These are phyloP conservation scores for Sebastes matsubarae DNA, from an alignment of 2,797 vertebrate genomes.

Conservation along the genomic window DNA sequence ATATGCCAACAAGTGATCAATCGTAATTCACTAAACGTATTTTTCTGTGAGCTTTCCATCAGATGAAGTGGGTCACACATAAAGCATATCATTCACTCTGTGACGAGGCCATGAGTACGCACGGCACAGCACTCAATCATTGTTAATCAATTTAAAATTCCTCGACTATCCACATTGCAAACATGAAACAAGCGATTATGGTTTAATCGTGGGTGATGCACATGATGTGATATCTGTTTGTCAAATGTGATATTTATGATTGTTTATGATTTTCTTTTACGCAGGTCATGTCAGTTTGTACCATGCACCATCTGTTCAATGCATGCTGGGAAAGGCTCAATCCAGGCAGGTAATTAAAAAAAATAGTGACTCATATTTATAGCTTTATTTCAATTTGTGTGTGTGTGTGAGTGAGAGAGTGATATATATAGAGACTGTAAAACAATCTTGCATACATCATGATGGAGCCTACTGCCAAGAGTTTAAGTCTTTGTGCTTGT, in stretches of 20 bases:
- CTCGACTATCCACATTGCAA: background rate
- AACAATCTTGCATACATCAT: background rate
- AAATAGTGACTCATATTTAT: background rate
- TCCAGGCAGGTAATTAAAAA: background rate
- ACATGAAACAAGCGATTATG: background rate
- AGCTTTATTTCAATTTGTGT: background rate
- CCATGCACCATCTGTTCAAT: background rate
- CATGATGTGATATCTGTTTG: background rate
- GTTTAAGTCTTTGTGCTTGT: background rate
- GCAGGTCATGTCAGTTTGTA: background rate
- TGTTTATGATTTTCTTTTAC: background rate
- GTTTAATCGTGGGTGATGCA: background rate
- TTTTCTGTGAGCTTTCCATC: conserved; percentile 4
- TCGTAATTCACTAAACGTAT: conserved; percentile 31
- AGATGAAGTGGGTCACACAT: conserved; percentile 34
- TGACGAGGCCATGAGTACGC: conserved; percentile 39
- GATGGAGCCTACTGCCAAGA: background rate
- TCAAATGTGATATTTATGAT: conserved; percentile 1
- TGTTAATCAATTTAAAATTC: conserved; percentile 40
- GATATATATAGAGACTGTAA: background rate
- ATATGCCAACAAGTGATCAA: conserved; percentile 22
- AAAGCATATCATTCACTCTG: conserved; percentile 36
- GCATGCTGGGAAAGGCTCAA: conserved; percentile 1
- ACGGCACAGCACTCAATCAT: conserved; percentile 15
- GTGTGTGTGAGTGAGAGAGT: background rate